Evolutionary conservation across 2,888 invertebrate species (phyloP).

Genomic region (Drosophila maculinotata): DNA sequence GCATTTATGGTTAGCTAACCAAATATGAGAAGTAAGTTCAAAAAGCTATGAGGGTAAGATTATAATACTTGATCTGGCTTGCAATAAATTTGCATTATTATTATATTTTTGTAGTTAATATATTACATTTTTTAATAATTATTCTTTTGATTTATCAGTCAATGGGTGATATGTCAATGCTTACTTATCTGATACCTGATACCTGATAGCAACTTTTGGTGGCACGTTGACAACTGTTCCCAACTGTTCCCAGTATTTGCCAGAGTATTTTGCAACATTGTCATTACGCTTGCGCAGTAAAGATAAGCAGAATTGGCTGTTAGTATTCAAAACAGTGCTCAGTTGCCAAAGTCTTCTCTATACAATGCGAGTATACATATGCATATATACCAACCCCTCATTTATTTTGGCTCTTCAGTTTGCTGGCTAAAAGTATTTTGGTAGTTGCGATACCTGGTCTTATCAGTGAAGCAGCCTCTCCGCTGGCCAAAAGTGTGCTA

Average conservation of each 20-base stretch:
- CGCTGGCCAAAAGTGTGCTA: conserved; percentile 48
- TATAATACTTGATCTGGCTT: too few relatives aligned
- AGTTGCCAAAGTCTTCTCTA: too few relatives aligned
- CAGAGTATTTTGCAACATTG: conserved; percentile 20
- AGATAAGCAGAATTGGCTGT: neutral
- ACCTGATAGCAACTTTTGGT: neutral
- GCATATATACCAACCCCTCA: neutral
- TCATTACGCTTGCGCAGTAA: conserved; percentile 59
- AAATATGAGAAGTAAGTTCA: too few relatives aligned
- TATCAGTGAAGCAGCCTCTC: conserved; percentile 19
- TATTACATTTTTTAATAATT: neutral
- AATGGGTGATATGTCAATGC: too few relatives aligned
- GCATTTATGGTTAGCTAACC: too few relatives aligned
- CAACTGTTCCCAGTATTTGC: conserved; percentile 46
- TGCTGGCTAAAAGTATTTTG: neutral
- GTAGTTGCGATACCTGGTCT: conserved; percentile 5
- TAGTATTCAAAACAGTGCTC: conserved; percentile 1
- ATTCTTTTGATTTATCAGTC: neutral
- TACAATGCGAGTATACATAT: neutral
- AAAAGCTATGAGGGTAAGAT: too few relatives aligned
- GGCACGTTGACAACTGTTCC: neutral
- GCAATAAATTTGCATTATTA: too few relatives aligned
- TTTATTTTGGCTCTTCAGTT: neutral
- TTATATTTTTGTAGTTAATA: neutral
- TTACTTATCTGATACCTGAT: neutral